These are phyloP conservation scores for Xanthostigma xanthostigma DNA, from an alignment of 2,888 invertebrate genomes.

Conservation along the genomic window DNA sequence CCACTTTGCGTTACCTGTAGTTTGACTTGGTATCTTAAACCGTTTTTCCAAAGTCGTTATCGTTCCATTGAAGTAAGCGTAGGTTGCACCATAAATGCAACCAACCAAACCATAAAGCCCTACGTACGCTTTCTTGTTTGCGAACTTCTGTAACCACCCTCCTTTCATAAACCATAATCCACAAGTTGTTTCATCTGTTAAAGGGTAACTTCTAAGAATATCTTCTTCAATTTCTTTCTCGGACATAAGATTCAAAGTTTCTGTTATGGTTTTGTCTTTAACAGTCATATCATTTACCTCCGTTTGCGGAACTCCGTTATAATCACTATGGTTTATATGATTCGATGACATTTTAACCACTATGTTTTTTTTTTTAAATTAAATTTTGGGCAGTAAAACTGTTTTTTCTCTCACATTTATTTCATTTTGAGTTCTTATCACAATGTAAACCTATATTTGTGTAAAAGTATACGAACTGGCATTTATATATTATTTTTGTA, in stretches of 20 bases:
- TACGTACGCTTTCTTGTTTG: slow-evolving; percentile 41
- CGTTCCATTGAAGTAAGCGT: slow-evolving; percentile 57
- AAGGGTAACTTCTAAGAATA: slow-evolving; percentile 30
- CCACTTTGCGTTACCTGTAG: slow-evolving; percentile 34
- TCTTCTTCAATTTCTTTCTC: slow-evolving; percentile 24
- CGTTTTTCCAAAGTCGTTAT: slow-evolving; percentile 59
- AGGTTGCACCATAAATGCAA: slow-evolving; percentile 51
- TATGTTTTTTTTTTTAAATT: no score
- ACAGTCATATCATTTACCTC: slow-evolving; percentile 1
- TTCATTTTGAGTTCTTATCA: no score
- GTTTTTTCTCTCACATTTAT: no score
- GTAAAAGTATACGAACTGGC: no score
- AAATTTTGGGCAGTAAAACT: no score
- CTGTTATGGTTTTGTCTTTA: not conserved
- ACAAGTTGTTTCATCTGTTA: slow-evolving; percentile 47
- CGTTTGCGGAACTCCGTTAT: slow-evolving; percentile 1
- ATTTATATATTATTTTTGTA: no score
- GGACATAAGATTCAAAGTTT: slow-evolving; percentile 16
- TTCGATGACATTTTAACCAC: no score
- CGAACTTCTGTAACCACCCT: slow-evolving; percentile 40
- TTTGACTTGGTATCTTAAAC: slow-evolving; percentile 55
- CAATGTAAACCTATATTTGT: no score
- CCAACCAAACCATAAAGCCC: slow-evolving; percentile 50
- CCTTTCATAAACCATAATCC: slow-evolving; percentile 47
- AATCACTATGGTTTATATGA: not conserved